Evolutionary conservation across 1,140 invertebrate species (phyloP), one percentile per base, ranked within the genome.

Genomic region (Aphaenogaster floridana): DNA sequence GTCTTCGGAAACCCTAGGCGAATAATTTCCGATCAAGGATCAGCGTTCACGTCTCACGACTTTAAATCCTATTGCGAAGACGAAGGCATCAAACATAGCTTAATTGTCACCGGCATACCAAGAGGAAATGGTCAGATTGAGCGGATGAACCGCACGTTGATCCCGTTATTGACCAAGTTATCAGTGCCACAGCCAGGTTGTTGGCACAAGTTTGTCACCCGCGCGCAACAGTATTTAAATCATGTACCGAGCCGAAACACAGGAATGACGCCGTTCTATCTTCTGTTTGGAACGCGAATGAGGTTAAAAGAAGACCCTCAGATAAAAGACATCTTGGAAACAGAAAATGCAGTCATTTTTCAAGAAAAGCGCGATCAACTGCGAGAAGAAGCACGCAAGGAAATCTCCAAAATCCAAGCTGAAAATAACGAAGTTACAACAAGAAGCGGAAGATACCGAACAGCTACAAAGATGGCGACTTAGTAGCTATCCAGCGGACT

Each of bases 101-200:
- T 28, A 1, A 64, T 78, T 17, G 50, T n/a, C 0, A 48, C 42
- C 0, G 39, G 42, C 3, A 3, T 45, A 34, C 21, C 59, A 34
- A 63, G 59, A 78, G 39, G 57, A 0, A 78, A 78, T 4, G 76
- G 59, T 0, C 76, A 78, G 2, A 36, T 64, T 7, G 76, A 78
- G 4, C 39, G 21, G 9, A 9, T 78, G 8, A 63, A 48, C 21
- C 21, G 21, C 0, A 21, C 21, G 21, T 21, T 21, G 21, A 21
- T 21, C 21, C 21, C 0, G 21, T 50, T 78, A 2, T 28, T 78
- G 1, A 78, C 76, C 21, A 78, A 78, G 59, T 21, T 78, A 13
- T 45, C 39, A 0, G 15, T 45, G 39, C 21, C 39, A 1, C 15
- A 78, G 2, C 39, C 78, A 13, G 13, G 21, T 17, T 11, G 42